phyloP scores from a whole-genome alignment of 1,140 invertebrate genomes.

The Saccostrea cuccullata region DNA sequence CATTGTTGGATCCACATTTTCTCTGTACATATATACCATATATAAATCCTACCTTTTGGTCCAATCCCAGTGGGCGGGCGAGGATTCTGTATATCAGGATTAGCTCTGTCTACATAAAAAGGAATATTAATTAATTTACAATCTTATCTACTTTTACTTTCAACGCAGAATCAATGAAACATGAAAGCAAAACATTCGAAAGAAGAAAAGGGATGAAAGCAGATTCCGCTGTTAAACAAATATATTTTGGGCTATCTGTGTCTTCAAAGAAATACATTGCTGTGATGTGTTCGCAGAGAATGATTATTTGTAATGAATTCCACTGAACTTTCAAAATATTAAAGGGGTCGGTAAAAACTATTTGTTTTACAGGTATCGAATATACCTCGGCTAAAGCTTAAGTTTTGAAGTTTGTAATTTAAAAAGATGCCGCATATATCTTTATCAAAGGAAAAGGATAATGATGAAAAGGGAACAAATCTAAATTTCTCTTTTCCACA shows the following conservation, averaged over 20 bases:
- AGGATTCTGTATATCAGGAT: not conserved
- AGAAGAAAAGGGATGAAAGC: constrained; percentile 23
- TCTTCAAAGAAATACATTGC: not conserved
- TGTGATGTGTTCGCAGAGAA: constrained; percentile 8
- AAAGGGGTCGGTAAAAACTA: constrained; percentile 18
- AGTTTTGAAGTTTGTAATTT: constrained; percentile 22
- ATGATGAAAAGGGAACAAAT: constrained; percentile 27
- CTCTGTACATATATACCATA: not conserved
- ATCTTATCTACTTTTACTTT: constrained; percentile 22
- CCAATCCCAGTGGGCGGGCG: not conserved
- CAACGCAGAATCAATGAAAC: constrained; percentile 18
- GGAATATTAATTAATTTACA: constrained; percentile 31
- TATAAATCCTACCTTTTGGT: not conserved
- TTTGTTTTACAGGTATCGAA: constrained; percentile 32
- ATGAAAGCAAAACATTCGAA: constrained; percentile 1
- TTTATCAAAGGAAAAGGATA: constrained; percentile 18
- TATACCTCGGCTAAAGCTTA: constrained; percentile 6
- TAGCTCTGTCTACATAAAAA: not conserved
- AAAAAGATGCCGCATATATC: constrained; percentile 18
- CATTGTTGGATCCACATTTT: not conserved
- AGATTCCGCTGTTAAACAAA: constrained; percentile 27
- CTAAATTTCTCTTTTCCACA: constrained; percentile 25
- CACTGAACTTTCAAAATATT: constrained; percentile 25
- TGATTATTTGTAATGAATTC: constrained; percentile 21
- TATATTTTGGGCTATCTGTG: not conserved